These are phyloP conservation scores for Drymodes brunneopygia DNA, from an alignment of 2,113 vertebrate genomes.

Conservation along the genomic window DNA sequence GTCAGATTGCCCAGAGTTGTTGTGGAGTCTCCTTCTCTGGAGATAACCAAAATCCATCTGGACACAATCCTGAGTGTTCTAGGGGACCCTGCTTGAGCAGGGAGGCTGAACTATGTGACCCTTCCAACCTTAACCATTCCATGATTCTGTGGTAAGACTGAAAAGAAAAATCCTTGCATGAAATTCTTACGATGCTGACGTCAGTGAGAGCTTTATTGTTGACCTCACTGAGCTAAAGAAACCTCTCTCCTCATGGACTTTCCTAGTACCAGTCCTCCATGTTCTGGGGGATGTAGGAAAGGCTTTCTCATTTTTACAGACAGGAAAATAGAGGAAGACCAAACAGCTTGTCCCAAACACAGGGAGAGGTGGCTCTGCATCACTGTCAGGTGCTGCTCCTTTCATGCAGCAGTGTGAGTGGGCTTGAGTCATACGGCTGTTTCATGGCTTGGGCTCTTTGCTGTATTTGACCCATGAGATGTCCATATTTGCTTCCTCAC, in stretches of 20 bases:
- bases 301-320: not conserved
- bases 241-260: not conserved
- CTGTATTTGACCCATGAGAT: not conserved
- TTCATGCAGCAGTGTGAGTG: fast-evolving
- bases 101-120: not conserved
- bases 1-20: not conserved
- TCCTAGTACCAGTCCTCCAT: not conserved
- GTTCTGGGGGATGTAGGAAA: not conserved
- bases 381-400: not conserved
- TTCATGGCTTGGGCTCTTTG: not conserved
- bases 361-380: not conserved
- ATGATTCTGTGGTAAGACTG: not conserved
- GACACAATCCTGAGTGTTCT: not conserved
- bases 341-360: not conserved
- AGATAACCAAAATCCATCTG: not conserved
- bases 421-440: not conserved
- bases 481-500: not conserved
- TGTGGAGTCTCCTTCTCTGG: not conserved
- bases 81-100: not conserved
- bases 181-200: not conserved
- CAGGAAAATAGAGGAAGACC: not conserved
- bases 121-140: not conserved
- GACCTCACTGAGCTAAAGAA: not conserved
- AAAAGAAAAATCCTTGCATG: not conserved
- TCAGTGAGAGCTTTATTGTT: not conserved